Base-by-base conservation (phyloP, 2,888 invertebrate species). In the Drosophila quinaria region DNA sequence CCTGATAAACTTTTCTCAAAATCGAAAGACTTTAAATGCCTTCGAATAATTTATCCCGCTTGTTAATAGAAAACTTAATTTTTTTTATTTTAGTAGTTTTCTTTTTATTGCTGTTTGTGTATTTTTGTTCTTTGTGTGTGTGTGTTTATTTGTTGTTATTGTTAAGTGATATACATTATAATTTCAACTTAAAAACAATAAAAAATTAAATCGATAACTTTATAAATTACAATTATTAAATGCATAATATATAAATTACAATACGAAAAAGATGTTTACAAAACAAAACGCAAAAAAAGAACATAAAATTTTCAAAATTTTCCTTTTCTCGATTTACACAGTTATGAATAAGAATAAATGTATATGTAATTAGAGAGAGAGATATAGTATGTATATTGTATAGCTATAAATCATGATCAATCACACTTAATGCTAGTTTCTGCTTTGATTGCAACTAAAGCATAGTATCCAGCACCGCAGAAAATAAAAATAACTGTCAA, bases 171-270 rank as follows among this genome's bases (percentile, higher is more conserved):
- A 52, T 60, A 74, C 44, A 72, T 70, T 73, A 58, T 47, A 47
- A 44, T 44, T 56, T 70, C 54, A 74, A 71, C 81, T 84, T 81
- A 87, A 87, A 89, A 87, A 54, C 83, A 78, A 78, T 82, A 89
- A 84, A 82, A 81, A 74, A 67, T 72, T 49, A 77, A 68, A 37
- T 47, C 17, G 15, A 22, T 17, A 58, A 56, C 63, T 80, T 66
- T 51, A 77, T 70, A 81, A 78, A 80, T 88, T 84, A 84, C 75
- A 84, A 78, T 60, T 82, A 83, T 87, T 86, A 86, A 89, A 86
- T 85, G 87, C 88, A 79, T 58, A 47, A 37, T 81, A 74, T 83
- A 78, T 75, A 89, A 83, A 70, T 75, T 79, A 77, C 81, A 74
- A 66, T 79, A 72, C 71, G 39, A 44, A 44, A 15, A 56, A 19